phyloP scores from a whole-genome alignment of 64 coral and sea anemone genomes.

The Actinia equina region DNA sequence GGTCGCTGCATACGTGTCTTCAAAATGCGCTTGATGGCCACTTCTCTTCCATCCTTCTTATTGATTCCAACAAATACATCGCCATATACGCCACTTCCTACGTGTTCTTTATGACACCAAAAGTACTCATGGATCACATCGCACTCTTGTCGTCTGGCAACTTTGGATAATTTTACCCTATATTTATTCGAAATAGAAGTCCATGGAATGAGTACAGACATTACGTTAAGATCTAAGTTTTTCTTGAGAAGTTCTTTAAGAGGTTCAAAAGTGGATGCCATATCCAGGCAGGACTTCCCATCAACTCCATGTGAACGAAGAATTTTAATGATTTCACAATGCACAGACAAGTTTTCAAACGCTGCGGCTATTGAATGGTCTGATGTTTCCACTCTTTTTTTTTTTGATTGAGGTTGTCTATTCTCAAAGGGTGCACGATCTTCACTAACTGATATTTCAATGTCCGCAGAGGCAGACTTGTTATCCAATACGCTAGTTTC shows the following conservation, averaged over 20 bases:
- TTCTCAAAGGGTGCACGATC: no score
- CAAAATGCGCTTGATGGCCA: conserved; percentile 17
- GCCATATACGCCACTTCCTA: no score
- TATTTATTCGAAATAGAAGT: conserved; percentile 6
- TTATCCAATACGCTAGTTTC: neutral
- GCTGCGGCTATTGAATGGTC: neutral
- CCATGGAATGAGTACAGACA: neutral
- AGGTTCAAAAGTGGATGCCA: neutral
- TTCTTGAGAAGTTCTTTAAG: neutral
- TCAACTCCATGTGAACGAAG: neutral
- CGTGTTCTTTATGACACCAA: no score
- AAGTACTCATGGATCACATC: neutral
- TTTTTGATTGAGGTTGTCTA: no score
- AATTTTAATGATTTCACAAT: no score
- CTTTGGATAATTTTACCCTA: neutral
- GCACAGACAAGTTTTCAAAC: neutral
- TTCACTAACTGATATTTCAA: neutral
- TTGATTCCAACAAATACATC: no score
- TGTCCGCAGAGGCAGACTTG: no score
- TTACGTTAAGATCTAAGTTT: no score
- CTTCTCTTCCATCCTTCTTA: neutral
- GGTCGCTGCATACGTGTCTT: no score
- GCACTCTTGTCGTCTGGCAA: neutral
- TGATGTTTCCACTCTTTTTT: no score
- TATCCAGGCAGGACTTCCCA: neutral